phyloP scores from a whole-genome alignment of 1,140 invertebrate genomes.

The Calephelis virginiensis region DNA sequence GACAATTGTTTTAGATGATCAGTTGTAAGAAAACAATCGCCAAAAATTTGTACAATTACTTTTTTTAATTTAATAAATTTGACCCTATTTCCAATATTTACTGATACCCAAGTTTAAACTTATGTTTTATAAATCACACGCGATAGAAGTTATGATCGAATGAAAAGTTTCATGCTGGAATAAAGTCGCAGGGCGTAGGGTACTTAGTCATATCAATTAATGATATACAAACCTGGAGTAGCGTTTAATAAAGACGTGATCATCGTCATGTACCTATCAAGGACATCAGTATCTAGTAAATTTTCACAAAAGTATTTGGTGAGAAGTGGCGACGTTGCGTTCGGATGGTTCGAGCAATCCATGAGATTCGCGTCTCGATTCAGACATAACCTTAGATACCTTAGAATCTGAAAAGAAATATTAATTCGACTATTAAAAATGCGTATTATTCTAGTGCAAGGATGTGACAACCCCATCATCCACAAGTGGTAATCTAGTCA shows the following conservation, averaged over 20 bases:
- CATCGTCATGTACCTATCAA: conserved; percentile 83
- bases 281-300: conserved; percentile 70
- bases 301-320: conserved; percentile 78
- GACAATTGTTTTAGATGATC: too few relatives aligned
- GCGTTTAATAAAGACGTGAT: conserved; percentile 82
- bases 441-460: too few relatives aligned
- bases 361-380: conserved; percentile 65
- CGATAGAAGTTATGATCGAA: too few relatives aligned
- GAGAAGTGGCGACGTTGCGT: conserved; percentile 81
- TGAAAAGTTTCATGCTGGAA: too few relatives aligned
- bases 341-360: conserved; percentile 80
- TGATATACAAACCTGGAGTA: conserved; percentile 74
- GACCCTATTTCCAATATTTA: too few relatives aligned
- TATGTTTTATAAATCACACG: too few relatives aligned
- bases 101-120: too few relatives aligned
- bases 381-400: conserved; percentile 88
- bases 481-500: too few relatives aligned
- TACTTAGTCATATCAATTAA: neutral
- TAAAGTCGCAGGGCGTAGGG: neutral
- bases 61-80: too few relatives aligned
- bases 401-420: conserved; percentile 80
- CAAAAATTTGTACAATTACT: too few relatives aligned
- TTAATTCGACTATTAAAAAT: neutral
- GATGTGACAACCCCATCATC: too few relatives aligned
- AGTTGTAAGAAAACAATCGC: too few relatives aligned